Evolutionary conservation across 2,888 invertebrate species (phyloP).

Genomic region (Sarcophaga carnaria): DNA sequence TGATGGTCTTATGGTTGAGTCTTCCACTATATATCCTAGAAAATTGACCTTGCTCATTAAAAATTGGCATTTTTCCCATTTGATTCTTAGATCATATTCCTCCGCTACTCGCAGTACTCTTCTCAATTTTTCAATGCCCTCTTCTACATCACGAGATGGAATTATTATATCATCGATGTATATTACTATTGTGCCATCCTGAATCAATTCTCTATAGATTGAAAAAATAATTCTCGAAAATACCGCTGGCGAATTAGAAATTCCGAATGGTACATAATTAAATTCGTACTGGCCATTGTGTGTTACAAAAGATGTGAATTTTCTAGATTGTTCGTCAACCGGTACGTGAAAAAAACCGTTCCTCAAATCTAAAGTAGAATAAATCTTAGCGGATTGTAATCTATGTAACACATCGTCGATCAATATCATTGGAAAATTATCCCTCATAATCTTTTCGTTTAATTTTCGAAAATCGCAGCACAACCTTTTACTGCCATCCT

Average conservation of each 20-base stretch:
- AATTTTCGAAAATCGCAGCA: conserved; percentile 10
- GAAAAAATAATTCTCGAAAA: conserved; percentile 62
- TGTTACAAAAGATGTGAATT: conserved; percentile 65
- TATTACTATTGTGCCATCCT: conserved; percentile 46
- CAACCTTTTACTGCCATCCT: conserved; percentile 26
- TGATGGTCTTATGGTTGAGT: conserved; percentile 53
- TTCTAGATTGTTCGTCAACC: conserved; percentile 50
- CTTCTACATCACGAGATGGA: conserved; percentile 58
- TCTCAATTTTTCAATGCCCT: conserved; percentile 55
- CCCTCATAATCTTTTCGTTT: conserved; percentile 52
- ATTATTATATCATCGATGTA: conserved; percentile 70
- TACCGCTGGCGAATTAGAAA: conserved; percentile 63
- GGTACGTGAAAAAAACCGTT: conserved; percentile 67
- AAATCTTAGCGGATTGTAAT: conserved; percentile 55
- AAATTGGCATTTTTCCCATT: conserved; percentile 70
- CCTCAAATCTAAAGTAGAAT: conserved; percentile 57
- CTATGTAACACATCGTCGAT: conserved; percentile 57
- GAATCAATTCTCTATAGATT: conserved; percentile 60
- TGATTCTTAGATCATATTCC: conserved; percentile 57
- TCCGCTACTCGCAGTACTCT: conserved; percentile 52
- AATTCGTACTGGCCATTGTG: conserved; percentile 64
- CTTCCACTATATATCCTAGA: conserved; percentile 57
- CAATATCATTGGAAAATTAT: conserved; percentile 56
- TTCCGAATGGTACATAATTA: conserved; percentile 64
- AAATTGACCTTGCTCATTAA: conserved; percentile 59